Percentiles rank a stretch among this genome's conserved stretches.
These are phyloP conservation scores for Leptogaster cylindrica DNA, from an alignment of 2,888 invertebrate genomes.

Conservation along the genomic window DNA sequence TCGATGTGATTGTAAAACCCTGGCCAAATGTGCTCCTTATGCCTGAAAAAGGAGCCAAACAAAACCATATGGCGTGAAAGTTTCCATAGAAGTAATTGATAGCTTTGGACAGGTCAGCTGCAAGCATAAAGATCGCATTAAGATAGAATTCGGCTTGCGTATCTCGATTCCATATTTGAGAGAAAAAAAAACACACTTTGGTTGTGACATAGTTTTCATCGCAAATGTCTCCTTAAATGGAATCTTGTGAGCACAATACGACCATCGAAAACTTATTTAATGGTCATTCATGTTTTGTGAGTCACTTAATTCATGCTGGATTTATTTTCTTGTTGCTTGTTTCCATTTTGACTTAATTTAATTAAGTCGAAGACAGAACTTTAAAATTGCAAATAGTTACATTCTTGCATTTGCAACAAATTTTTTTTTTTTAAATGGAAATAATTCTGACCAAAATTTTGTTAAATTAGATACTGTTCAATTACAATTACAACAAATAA, in stretches of 20 bases:
- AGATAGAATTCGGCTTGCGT: conserved; percentile 10
- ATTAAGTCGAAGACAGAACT: too few species aligned
- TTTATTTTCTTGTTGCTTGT: too few species aligned
- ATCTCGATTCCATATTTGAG: conserved; percentile 17
- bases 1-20: conserved; percentile 20
- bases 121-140: neutral
- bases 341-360: too few species aligned
- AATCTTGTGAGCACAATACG: conserved; percentile 45
- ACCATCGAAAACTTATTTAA: conserved; percentile 20
- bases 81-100: conserved; percentile 23
- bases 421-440: neutral
- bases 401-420: neutral
- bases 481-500: too few species aligned
- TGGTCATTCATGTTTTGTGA: neutral
- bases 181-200: conserved; percentile 21
- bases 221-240: conserved; percentile 49
- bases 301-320: too few species aligned
- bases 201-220: conserved; percentile 49
- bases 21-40: conserved; percentile 24
- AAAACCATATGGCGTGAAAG: conserved; percentile 32
- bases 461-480: too few species aligned
- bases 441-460: neutral
- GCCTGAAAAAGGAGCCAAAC: neutral
- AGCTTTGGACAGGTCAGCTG: conserved; percentile 19
- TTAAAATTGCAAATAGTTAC: too few species aligned